These are phyloP conservation scores for Adelognathus sp. DNA, from an alignment of 2,888 invertebrate genomes.

Conservation along the genomic window DNA sequence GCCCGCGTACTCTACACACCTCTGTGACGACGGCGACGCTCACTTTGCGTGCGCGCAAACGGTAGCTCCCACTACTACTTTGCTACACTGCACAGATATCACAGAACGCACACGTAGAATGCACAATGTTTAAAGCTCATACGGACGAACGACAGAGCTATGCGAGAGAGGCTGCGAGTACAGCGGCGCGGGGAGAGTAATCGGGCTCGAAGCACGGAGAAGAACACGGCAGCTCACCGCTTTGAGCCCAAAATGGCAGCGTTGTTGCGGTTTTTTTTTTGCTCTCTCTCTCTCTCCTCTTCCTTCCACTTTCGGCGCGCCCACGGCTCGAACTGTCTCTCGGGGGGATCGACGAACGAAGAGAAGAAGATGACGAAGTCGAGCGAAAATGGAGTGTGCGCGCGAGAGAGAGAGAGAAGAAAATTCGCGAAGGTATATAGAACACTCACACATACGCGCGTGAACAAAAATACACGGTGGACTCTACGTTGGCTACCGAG, in stretches of 20 bases:
- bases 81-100: conserved; percentile 4
- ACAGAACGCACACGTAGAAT: no score
- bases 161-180: conserved; percentile 31
- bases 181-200: conserved; percentile 8
- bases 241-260: conserved; percentile 64
- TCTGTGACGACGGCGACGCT: conserved; percentile 27
- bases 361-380: not conserved
- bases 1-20: conserved; percentile 6
- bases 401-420: not conserved
- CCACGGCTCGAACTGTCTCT: conserved; percentile 20
- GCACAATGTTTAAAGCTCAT: no score
- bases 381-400: not conserved
- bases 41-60: conserved; percentile 35
- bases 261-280: conserved; percentile 52
- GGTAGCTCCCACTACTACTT: conserved; percentile 1
- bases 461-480: not conserved
- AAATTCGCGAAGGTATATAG: not conserved
- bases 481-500: not conserved
- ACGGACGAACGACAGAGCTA: conserved; percentile 15
- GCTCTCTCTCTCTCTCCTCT: not conserved
- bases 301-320: conserved; percentile 46
- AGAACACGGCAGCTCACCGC: conserved; percentile 23
- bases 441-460: not conserved
- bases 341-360: not conserved
- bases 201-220: not conserved